phyloP scores from a whole-genome alignment of 2,888 invertebrate species.

The Atherix ibis region DNA sequence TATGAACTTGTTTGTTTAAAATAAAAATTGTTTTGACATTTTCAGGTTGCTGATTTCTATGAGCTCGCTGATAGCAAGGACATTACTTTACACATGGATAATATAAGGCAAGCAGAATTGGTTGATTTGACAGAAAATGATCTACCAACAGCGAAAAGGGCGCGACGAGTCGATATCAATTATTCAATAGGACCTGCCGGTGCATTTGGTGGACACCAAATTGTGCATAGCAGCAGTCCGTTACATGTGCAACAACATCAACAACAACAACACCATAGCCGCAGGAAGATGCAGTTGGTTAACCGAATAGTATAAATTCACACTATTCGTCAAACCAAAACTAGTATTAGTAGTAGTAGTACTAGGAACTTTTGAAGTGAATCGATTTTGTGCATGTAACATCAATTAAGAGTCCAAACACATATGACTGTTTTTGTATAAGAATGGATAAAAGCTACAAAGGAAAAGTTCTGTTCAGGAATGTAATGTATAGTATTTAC shows the following conservation, averaged over 20 bases:
- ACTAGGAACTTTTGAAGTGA: no score
- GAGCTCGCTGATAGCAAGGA: constrained; percentile 47
- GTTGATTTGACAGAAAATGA: constrained; percentile 42
- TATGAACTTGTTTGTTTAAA: background rate
- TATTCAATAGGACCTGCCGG: constrained; percentile 35
- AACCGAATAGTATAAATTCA: constrained; percentile 32
- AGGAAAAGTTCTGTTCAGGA: no score
- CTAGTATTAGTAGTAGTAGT: background rate
- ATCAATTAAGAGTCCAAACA: no score
- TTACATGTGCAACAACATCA: constrained; percentile 11
- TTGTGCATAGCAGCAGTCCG: constrained; percentile 15
- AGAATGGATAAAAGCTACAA: no score
- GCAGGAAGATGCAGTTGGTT: constrained; percentile 46
- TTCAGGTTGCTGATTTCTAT: constrained; percentile 51
- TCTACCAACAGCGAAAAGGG: constrained; percentile 25
- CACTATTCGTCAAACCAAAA: background rate
- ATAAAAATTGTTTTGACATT: constrained; percentile 9
- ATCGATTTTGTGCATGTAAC: no score
- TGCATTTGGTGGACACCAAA: constrained; percentile 24
- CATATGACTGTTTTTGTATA: no score
- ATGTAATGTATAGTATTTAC: no score
- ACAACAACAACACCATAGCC: constrained; percentile 34
- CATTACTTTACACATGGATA: constrained; percentile 18
- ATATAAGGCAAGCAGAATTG: constrained; percentile 35
- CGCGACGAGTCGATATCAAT: constrained; percentile 26